phyloP scores from a whole-genome alignment of 2,888 invertebrate species.

The Timema cristinae region DNA sequence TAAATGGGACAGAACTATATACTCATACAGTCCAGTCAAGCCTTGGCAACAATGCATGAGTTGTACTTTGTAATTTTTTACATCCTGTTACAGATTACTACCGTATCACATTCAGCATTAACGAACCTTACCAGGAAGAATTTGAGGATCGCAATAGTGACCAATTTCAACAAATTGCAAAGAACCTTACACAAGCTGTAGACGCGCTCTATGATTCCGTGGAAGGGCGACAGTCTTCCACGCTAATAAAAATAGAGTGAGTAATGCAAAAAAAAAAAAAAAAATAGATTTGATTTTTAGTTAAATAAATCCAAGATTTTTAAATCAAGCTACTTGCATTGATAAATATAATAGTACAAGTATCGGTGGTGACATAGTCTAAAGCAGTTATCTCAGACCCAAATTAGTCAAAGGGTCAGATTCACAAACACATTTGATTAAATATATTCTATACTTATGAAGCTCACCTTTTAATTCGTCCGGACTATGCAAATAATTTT shows the following conservation, averaged over 20 bases:
- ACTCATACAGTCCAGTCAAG: background rate
- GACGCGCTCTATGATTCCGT: conserved; percentile 52
- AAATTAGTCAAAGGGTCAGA: too few relatives aligned
- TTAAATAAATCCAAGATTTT: background rate
- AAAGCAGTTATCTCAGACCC: too few relatives aligned
- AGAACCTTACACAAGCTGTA: conserved; percentile 55
- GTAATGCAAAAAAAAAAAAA: too few relatives aligned
- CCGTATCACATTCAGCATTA: conserved; percentile 55
- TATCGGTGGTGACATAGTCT: too few relatives aligned
- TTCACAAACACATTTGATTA: background rate
- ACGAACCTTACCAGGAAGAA: conserved; percentile 56
- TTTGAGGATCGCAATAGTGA: conserved; percentile 58
- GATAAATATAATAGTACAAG: background rate
- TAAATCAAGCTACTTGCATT: background rate
- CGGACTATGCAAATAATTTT: too few relatives aligned
- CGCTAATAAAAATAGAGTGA: conserved; percentile 68
- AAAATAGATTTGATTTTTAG: background rate
- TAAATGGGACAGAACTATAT: background rate
- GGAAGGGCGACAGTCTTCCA: conserved; percentile 57
- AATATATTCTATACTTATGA: background rate
- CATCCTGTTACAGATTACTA: conserved; percentile 45
- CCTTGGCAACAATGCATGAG: background rate
- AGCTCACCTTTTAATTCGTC: too few relatives aligned
- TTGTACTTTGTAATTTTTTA: background rate
- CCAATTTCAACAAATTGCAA: conserved; percentile 56